Evolutionary conservation across 2,797 vertebrate genomes (phyloP).

Genomic region (Chrosomus eos): DNA sequence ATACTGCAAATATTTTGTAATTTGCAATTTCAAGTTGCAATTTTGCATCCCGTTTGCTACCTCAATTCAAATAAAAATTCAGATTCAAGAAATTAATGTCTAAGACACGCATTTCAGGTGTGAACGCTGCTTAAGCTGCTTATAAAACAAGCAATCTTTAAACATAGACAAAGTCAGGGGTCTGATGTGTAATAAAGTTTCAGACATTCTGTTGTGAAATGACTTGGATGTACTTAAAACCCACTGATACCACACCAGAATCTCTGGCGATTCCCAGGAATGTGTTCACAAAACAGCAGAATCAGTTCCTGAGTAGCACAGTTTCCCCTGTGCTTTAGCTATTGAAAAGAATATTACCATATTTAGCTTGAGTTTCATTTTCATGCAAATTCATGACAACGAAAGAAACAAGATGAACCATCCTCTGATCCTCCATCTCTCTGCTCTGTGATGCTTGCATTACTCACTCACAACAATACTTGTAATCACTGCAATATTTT

Average conservation of each 20-base stretch:
- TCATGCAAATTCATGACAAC: not conserved
- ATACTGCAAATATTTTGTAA: conserved; percentile 1
- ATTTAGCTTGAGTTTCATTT: not conserved
- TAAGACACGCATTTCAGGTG: not conserved
- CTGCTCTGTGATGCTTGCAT: conserved; percentile 9
- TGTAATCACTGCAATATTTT: too few species aligned
- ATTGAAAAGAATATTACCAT: not conserved
- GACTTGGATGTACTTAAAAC: conserved; percentile 8
- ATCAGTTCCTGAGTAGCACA: not conserved
- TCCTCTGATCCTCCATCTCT: conserved; percentile 5
- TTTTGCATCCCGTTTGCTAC: not conserved
- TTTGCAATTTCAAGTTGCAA: not conserved
- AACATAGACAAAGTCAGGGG: not conserved
- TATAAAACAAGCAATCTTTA: not conserved
- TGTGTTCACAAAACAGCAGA: conserved; percentile 5
- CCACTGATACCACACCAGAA: conserved; percentile 37
- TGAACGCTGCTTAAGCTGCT: not conserved
- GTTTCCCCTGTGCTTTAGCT: not conserved
- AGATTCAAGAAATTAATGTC: not conserved
- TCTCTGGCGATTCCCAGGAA: conserved; percentile 28
- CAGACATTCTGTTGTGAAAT: conserved; percentile 9
- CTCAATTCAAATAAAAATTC: not conserved
- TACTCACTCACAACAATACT: not conserved
- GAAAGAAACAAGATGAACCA: not conserved
- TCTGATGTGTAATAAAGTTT: not conserved